phyloP scores from a whole-genome alignment of 2,797 vertebrate genomes.

The Onychomys leucogaster region DNA sequence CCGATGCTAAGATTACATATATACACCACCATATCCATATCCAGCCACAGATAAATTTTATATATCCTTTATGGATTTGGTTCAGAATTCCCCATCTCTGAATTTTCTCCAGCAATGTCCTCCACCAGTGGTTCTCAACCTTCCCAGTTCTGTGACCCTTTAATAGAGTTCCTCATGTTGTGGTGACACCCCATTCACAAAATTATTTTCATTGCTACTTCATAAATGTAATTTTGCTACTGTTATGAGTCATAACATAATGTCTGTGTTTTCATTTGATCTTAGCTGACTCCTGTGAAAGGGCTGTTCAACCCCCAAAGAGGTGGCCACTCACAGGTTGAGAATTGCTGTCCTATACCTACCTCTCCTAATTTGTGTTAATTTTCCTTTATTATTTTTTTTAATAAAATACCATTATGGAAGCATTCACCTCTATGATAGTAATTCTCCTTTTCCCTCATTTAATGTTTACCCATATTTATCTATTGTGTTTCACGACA shows the following conservation, averaged over 20 bases:
- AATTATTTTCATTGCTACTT: neutral
- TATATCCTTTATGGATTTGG: neutral
- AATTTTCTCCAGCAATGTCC: neutral
- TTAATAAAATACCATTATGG: neutral
- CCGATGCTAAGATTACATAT: neutral
- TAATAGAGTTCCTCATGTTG: neutral
- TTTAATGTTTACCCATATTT: neutral
- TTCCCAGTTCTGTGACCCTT: neutral
- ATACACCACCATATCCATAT: neutral
- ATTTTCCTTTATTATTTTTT: neutral
- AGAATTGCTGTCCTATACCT: neutral
- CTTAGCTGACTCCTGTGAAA: neutral
- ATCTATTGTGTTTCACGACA: neutral
- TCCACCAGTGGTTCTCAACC: neutral
- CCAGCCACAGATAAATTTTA: neutral
- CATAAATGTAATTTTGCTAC: neutral
- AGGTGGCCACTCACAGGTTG: neutral
- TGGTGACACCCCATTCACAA: neutral
- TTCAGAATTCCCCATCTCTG: neutral
- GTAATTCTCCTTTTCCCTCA: neutral
- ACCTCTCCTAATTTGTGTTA: neutral
- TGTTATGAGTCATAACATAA: neutral
- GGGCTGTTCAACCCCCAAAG: neutral
- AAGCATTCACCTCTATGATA: neutral
- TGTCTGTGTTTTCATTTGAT: neutral